These are phyloP conservation scores for Eupithecia subfuscata DNA, from an alignment of 2,888 invertebrate genomes.

Conservation along the genomic window DNA sequence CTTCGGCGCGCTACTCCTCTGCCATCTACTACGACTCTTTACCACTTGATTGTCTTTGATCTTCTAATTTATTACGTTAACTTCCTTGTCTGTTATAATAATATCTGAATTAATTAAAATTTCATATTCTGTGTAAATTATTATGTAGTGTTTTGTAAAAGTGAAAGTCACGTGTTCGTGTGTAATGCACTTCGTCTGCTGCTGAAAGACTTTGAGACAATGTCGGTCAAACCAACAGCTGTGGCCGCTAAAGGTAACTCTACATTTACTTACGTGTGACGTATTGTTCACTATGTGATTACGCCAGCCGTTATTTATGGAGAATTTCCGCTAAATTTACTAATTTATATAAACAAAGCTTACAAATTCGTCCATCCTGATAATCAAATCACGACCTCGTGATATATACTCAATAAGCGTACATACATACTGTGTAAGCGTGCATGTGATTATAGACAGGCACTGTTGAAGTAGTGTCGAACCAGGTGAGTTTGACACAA, in stretches of 20 bases:
- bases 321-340: too few relatives aligned
- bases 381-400: too few relatives aligned
- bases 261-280: constrained; percentile 19
- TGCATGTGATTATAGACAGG: too few relatives aligned
- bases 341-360: too few relatives aligned
- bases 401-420: too few relatives aligned
- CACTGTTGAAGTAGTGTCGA: too few relatives aligned
- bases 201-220: constrained; percentile 49
- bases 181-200: constrained; percentile 48
- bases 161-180: constrained; percentile 45
- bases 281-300: constrained; percentile 16
- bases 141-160: constrained; percentile 28
- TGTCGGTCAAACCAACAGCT: constrained; percentile 68
- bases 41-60: not conserved
- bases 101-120: not conserved
- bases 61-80: not conserved
- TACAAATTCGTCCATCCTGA: too few relatives aligned
- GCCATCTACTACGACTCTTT: constrained; percentile 15
- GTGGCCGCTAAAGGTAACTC: constrained; percentile 65
- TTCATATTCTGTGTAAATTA: constrained; percentile 18
- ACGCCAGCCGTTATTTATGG: too few relatives aligned
- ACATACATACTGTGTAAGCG: too few relatives aligned
- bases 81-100: too few relatives aligned
- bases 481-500: too few relatives aligned
- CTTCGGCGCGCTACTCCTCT: constrained; percentile 32